A percentile compares a stretch with the other conserved stretches of the same genome.
Evolutionary conservation across 2,888 invertebrate genomes (phyloP).

Genomic region (Athalia rosae): DNA sequence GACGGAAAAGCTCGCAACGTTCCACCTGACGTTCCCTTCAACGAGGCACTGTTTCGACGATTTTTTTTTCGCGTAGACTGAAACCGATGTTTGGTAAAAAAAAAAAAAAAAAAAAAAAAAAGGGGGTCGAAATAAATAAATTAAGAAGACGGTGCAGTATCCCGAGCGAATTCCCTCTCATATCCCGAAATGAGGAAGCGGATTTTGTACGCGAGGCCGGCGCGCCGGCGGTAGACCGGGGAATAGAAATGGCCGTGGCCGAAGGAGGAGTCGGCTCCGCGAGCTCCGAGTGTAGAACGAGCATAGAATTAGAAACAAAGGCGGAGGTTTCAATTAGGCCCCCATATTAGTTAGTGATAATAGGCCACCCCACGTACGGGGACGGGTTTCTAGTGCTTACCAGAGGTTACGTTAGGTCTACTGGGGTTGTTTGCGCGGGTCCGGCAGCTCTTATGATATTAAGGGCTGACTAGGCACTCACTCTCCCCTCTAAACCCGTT

Average conservation of each 20-base stretch:
- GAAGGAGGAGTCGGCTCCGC: background rate
- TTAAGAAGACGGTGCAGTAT: too few species aligned
- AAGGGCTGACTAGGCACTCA: slow-evolving; percentile 72
- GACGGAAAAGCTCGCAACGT: too few species aligned
- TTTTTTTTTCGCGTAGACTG: too few species aligned
- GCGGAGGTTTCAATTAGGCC: slow-evolving; percentile 70
- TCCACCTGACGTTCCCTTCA: too few species aligned
- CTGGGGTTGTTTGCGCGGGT: slow-evolving; percentile 70
- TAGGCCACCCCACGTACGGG: slow-evolving; percentile 60
- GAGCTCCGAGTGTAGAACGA: slow-evolving; percentile 19
- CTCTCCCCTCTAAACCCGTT: slow-evolving; percentile 35
- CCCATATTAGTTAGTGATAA: slow-evolving; percentile 72
- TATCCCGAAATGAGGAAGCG: slow-evolving; percentile 2
- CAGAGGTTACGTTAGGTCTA: slow-evolving; percentile 63
- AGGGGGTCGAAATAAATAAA: too few species aligned
- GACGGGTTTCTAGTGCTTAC: slow-evolving; percentile 69
- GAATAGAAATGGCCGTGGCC: slow-evolving; percentile 19
- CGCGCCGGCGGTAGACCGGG: background rate
- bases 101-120: too few species aligned
- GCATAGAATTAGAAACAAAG: slow-evolving; percentile 45
- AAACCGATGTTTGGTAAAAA: too few species aligned
- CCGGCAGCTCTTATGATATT: slow-evolving; percentile 72
- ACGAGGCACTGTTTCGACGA: too few species aligned
- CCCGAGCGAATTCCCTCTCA: too few species aligned
- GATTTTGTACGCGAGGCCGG: slow-evolving; percentile 4